A percentile compares a stretch with the other conserved stretches of the same genome.
These are phyloP conservation scores for Rhinatrema bivittatum DNA, from an alignment of 2,797 vertebrate species.

Conservation along the genomic window DNA sequence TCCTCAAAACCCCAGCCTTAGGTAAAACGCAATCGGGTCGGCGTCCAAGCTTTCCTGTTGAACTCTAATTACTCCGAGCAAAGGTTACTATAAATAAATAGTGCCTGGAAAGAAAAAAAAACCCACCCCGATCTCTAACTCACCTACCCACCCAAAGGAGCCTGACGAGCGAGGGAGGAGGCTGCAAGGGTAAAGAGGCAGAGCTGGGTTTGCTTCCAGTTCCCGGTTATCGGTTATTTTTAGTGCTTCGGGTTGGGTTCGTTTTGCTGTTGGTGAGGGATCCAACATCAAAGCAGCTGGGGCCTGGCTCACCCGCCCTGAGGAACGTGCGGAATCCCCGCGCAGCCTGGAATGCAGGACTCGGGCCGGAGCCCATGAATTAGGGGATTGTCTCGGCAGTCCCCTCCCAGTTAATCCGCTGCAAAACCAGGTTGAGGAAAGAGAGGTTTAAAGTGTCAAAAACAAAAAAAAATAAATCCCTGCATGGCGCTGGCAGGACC, in stretches of 20 bases:
- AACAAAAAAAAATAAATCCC: too few relatives aligned
- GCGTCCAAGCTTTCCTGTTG: constrained; percentile 15
- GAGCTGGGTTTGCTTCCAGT: constrained; percentile 1
- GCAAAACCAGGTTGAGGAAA: constrained; percentile 32
- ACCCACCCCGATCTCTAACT: constrained; percentile 12
- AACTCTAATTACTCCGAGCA: constrained; percentile 25
- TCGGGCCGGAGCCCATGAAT: constrained; percentile 49
- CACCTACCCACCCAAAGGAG: constrained; percentile 16
- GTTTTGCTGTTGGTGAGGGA: constrained; percentile 17
- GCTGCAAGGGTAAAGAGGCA: background rate
- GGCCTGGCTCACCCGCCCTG: constrained; percentile 30
- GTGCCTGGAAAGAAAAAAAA: background rate
- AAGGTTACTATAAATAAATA: constrained; percentile 29
- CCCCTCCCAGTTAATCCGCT: constrained; percentile 38
- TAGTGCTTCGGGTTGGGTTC: background rate
- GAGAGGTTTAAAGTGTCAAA: constrained; percentile 32
- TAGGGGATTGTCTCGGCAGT: constrained; percentile 38
- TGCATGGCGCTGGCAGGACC: constrained; percentile 25
- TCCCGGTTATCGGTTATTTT: constrained; percentile 16
- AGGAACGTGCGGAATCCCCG: constrained; percentile 37
- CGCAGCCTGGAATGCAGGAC: constrained; percentile 48
- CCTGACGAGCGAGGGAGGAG: constrained; percentile 14
- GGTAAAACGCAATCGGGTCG: constrained; percentile 18
- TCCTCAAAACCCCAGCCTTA: constrained; percentile 20
- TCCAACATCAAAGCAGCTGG: constrained; percentile 30